A percentile compares a stretch with the other conserved stretches of the same genome.
These are phyloP conservation scores for Pedionomus torquatus DNA, from an alignment of 2,113 vertebrate genomes.

Conservation along the genomic window DNA sequence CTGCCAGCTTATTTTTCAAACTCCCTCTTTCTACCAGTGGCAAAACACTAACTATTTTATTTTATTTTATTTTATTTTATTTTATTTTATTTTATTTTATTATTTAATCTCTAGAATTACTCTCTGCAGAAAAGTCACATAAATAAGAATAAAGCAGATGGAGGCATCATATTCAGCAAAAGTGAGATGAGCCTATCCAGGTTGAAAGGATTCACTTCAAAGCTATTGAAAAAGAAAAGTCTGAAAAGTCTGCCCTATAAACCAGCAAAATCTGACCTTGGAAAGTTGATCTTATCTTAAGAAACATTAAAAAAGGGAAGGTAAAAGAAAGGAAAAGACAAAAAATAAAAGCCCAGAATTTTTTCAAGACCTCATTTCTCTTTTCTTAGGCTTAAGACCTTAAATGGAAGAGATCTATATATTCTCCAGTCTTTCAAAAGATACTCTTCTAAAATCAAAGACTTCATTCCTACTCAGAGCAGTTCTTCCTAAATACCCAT, in stretches of 20 bases:
- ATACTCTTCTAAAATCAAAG: not conserved
- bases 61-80: not conserved
- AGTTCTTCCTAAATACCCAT: not conserved
- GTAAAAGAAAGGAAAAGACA: not conserved
- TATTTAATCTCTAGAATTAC: not conserved
- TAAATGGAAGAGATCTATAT: not conserved
- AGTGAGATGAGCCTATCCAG: not conserved
- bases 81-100: not conserved
- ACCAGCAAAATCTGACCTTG: not conserved
- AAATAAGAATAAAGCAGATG: not conserved
- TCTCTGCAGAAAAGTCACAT: not conserved
- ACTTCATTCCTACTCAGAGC: not conserved
- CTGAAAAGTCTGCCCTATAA: not conserved
- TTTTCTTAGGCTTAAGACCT: not conserved
- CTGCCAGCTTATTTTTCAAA: not conserved
- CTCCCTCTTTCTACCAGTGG: not conserved
- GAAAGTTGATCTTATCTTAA: not conserved
- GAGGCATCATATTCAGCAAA: not conserved
- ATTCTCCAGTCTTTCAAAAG: not conserved
- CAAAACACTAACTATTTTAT: not conserved
- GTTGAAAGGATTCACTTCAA: slow-evolving; percentile 15
- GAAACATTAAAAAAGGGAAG: not conserved
- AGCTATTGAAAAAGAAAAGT: not conserved
- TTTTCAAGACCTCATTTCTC: not conserved
- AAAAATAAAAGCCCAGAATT: not conserved